These are phyloP conservation scores for Bimastos eiseni DNA, from an alignment of 2,888 invertebrate species.

Conservation along the genomic window DNA sequence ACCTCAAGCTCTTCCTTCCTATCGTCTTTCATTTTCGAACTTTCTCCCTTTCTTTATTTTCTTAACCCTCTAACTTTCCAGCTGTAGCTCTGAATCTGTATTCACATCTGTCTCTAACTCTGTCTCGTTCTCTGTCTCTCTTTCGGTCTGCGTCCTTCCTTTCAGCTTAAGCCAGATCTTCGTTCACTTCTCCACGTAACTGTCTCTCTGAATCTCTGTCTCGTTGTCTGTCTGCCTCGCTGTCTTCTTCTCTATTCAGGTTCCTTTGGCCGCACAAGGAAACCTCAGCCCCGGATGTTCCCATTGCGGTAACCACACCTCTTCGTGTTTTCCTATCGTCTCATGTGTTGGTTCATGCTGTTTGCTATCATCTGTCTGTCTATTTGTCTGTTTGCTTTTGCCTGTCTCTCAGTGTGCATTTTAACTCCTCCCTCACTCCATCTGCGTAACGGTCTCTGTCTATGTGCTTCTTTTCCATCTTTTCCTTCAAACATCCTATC, in stretches of 20 bases:
- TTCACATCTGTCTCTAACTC: neutral
- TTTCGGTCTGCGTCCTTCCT: neutral
- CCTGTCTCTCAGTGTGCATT: neutral
- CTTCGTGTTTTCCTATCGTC: constrained; percentile 18
- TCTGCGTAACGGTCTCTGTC: neutral
- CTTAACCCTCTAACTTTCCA: neutral
- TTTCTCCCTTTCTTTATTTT: neutral
- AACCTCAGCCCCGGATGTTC: neutral
- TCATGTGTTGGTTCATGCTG: neutral
- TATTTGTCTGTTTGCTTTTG: neutral
- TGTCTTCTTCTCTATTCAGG: neutral
- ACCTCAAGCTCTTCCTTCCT: neutral
- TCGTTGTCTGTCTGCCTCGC: neutral
- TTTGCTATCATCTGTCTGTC: neutral
- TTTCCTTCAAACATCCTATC: neutral
- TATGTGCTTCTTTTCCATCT: neutral
- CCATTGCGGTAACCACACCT: neutral
- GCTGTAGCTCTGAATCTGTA: neutral
- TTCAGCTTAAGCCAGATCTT: neutral
- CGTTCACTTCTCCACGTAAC: neutral
- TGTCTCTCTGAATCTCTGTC: neutral
- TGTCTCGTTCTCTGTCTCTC: neutral
- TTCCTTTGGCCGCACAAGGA: neutral
- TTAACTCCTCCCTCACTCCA: neutral
- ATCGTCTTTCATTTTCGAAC: neutral